phyloP scores from a whole-genome alignment of 2,113 vertebrate species.

The Cyprinodon variegatus region DNA sequence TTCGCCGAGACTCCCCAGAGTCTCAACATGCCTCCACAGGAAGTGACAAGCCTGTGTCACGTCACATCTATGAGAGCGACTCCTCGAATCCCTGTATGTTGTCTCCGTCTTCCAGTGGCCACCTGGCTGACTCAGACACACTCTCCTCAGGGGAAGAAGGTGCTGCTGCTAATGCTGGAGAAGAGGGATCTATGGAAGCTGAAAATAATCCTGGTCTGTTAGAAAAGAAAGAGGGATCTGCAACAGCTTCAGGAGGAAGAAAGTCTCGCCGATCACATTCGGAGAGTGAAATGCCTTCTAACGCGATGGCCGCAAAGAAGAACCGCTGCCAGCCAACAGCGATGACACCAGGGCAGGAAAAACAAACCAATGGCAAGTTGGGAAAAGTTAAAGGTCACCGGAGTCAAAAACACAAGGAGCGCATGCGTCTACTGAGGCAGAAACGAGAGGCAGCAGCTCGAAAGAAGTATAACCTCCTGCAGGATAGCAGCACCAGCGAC shows the following conservation, averaged over 20 bases:
- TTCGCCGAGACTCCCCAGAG: conserved; percentile 90
- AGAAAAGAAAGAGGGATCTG: conserved; percentile 59
- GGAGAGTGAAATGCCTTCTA: conserved; percentile 88
- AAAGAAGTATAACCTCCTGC: conserved; percentile 96
- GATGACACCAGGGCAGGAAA: conserved; percentile 78
- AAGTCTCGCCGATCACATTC: conserved; percentile 93
- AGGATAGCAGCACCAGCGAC: conserved; percentile 99
- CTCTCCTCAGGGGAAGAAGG: conserved; percentile 93
- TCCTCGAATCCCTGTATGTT: conserved; percentile 96
- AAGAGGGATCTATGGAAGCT: conserved; percentile 60
- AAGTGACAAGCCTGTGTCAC: conserved; percentile 81
- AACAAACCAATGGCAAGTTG: conserved; percentile 88
- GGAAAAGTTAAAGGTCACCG: conserved; percentile 89
- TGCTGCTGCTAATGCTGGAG: conserved; percentile 60
- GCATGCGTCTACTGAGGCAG: conserved; percentile 92
- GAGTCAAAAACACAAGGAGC: conserved; percentile 97
- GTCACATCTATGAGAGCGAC: conserved; percentile 90
- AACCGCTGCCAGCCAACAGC: conserved; percentile 83
- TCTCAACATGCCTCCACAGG: conserved; percentile 88
- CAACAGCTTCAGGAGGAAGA: conserved; percentile 70
- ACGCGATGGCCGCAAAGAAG: conserved; percentile 95
- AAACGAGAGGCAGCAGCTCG: conserved; percentile 94
- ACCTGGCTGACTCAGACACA: conserved; percentile 95
- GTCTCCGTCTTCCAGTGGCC: conserved; percentile 96
- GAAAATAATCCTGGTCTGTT: conserved; percentile 76